These are phyloP conservation scores for Pteria penguin DNA, from an alignment of 2,888 invertebrate species.

Conservation along the genomic window DNA sequence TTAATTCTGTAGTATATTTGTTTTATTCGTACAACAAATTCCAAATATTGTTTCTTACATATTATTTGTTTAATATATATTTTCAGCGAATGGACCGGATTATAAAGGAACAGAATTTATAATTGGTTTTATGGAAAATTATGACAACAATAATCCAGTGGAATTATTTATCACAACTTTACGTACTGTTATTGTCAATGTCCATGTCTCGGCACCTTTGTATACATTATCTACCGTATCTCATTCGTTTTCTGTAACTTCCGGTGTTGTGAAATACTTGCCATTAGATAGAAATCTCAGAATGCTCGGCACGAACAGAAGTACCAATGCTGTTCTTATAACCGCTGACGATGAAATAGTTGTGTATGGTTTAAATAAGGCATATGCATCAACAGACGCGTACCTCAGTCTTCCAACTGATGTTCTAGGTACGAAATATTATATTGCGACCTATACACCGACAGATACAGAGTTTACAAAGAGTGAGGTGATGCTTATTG, in stretches of 20 bases:
- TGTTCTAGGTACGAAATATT: neutral
- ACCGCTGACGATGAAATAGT: neutral
- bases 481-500: slow-evolving; percentile 4
- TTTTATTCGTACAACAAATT: no score
- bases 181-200: neutral
- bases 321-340: neutral
- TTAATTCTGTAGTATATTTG: no score
- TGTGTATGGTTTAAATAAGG: neutral
- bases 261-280: neutral
- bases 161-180: neutral
- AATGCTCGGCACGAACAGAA: neutral
- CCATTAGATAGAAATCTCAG: neutral
- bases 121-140: slow-evolving; percentile 5
- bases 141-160: neutral
- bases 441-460: neutral
- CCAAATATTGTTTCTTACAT: no score
- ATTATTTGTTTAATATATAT: no score
- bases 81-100: neutral
- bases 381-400: neutral
- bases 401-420: slow-evolving; percentile 1
- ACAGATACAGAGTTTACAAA: no score
- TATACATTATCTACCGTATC: neutral
- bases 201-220: neutral
- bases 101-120: slow-evolving; percentile 8
- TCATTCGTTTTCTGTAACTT: neutral